Evolutionary conservation across 2,113 vertebrate genomes (phyloP).

Genomic region (Pygoscelis antarcticus): DNA sequence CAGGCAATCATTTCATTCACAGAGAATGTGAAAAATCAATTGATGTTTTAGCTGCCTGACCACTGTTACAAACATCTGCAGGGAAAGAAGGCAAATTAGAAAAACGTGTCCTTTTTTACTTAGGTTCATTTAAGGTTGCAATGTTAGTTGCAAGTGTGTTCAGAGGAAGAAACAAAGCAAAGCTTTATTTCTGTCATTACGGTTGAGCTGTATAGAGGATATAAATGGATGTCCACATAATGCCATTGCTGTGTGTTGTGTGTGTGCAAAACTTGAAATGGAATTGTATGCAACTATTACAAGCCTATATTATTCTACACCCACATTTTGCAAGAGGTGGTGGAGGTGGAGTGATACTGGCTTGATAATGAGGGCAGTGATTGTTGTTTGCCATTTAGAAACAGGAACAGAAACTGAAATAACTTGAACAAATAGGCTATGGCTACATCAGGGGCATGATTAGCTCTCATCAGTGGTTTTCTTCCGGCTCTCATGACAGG

Average conservation of each 20-base stretch:
- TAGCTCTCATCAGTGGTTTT: background rate
- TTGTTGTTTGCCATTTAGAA: background rate
- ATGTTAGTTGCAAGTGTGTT: background rate
- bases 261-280: background rate
- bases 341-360: background rate
- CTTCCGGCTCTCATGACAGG: background rate
- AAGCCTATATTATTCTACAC: background rate
- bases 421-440: background rate
- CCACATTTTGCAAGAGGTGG: constrained; percentile 9
- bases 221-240: background rate
- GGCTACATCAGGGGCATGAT: background rate
- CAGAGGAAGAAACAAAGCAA: background rate
- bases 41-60: background rate
- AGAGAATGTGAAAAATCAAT: background rate
- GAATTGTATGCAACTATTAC: background rate
- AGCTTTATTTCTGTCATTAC: background rate
- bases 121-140: background rate
- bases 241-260: background rate
- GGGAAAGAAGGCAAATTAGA: background rate
- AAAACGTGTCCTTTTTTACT: background rate
- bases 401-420: background rate
- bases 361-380: background rate
- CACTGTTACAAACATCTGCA: background rate
- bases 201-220: background rate
- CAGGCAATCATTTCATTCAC: background rate